These are phyloP conservation scores for Drosophila fulvimacula DNA, from an alignment of 2,888 invertebrate species.

Conservation along the genomic window DNA sequence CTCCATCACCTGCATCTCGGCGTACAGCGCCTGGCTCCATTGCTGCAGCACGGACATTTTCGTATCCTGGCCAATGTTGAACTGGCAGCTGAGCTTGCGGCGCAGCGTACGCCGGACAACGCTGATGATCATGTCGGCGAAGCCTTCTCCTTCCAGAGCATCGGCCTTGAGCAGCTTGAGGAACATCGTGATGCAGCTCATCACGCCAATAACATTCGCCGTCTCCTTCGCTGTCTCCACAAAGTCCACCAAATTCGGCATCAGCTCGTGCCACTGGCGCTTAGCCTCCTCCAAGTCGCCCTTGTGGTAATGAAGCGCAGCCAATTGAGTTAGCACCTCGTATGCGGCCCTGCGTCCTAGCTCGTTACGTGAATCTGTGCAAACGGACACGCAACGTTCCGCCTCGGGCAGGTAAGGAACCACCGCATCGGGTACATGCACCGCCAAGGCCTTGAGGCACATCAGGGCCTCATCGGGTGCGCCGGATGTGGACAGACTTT, in stretches of 20 bases:
- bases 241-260: not conserved
- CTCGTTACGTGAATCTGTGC: not conserved
- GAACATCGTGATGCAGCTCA: constrained; percentile 8
- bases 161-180: not conserved
- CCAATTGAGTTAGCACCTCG: constrained; percentile 5
- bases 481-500: not conserved
- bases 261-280: not conserved
- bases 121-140: not conserved
- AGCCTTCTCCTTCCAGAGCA: not conserved
- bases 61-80: constrained; percentile 5
- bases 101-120: constrained; percentile 5
- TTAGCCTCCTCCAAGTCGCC: not conserved
- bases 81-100: constrained; percentile 14
- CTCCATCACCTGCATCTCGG: constrained; percentile 14
- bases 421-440: not conserved
- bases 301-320: not conserved
- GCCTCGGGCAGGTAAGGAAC: not conserved
- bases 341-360: constrained; percentile 1
- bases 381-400: not conserved
- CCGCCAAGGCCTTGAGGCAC: constrained; percentile 1
- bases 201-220: not conserved
- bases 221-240: constrained; percentile 12
- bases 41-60: constrained; percentile 1
- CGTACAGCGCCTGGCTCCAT: constrained; percentile 7
- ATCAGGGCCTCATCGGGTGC: constrained; percentile 5